Conservation (phyloP, 2,113 vertebrate genomes). For the Chloropsis hardwickii region DNA sequence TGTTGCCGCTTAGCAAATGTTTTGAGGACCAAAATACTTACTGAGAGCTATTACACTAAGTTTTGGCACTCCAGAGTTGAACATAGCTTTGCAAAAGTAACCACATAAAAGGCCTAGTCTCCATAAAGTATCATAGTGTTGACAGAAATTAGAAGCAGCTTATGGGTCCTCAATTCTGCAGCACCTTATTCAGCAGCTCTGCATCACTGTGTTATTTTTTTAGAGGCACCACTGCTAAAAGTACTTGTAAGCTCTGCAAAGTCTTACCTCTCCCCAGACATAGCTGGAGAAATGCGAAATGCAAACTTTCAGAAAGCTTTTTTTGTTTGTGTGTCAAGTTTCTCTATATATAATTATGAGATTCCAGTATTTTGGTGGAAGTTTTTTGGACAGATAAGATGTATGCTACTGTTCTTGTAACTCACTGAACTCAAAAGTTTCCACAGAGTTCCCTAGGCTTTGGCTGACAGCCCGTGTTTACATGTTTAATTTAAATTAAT, state of each 20-base stretch:
- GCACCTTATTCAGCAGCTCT: background rate
- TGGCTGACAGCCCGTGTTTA: background rate
- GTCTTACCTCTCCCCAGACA: background rate
- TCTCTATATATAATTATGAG: background rate
- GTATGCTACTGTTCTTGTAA: background rate
- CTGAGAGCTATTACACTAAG: background rate
- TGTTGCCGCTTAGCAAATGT: background rate
- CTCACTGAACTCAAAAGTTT: background rate
- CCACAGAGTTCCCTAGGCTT: background rate
- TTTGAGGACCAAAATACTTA: background rate
- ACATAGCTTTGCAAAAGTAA: background rate
- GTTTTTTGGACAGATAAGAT: background rate
- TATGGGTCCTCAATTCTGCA: background rate
- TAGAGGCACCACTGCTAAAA: background rate
- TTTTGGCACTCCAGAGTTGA: background rate
- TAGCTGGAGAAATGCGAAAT: background rate
- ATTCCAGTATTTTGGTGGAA: background rate
- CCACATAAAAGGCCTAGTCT: background rate
- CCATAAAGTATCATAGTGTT: background rate
- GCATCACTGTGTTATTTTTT: background rate
- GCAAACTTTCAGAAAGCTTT: background rate
- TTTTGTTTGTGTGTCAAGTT: background rate
- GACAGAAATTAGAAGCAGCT: background rate
- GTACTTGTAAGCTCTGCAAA: background rate
- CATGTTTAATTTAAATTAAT: slow-evolving; percentile 54